Percentiles rank a stretch among this genome's conserved stretches.
phyloP scores from a whole-genome alignment of 2,888 invertebrate species.

The Metalampra italica region DNA sequence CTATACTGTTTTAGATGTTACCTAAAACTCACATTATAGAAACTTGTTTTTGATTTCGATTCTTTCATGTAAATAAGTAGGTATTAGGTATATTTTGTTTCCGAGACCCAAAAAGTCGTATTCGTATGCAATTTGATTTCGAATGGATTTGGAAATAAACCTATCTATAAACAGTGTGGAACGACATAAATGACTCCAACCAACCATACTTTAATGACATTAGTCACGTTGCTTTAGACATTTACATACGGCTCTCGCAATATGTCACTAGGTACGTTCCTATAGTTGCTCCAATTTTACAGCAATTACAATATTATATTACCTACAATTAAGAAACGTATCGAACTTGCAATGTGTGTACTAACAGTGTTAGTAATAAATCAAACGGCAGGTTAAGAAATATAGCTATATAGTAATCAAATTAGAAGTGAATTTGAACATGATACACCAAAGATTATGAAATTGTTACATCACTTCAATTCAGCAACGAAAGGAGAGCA shows the following conservation, averaged over 20 bases:
- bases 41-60: too few species aligned
- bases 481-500: too few species aligned
- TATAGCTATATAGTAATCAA: conserved; percentile 22
- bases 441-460: too few species aligned
- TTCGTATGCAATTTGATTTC: too few species aligned
- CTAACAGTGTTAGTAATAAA: conserved; percentile 34
- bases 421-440: conserved; percentile 39
- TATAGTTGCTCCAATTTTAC: conserved; percentile 17
- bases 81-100: too few species aligned
- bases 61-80: too few species aligned
- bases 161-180: too few species aligned
- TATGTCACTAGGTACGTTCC: conserved; percentile 16
- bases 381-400: conserved; percentile 39
- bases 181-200: conserved; percentile 8
- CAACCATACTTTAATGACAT: conserved; percentile 8
- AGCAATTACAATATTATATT: conserved; percentile 19
- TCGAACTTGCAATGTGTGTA: conserved; percentile 28
- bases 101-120: too few species aligned
- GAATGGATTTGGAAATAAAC: too few species aligned
- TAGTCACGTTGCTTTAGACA: conserved; percentile 9
- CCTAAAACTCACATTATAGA: too few species aligned
- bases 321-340: conserved; percentile 29
- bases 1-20: too few species aligned
- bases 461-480: too few species aligned
- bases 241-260: conserved; percentile 11